Conservation (phyloP, 2,113 vertebrate genomes). For the Myodes glareolus region DNA sequence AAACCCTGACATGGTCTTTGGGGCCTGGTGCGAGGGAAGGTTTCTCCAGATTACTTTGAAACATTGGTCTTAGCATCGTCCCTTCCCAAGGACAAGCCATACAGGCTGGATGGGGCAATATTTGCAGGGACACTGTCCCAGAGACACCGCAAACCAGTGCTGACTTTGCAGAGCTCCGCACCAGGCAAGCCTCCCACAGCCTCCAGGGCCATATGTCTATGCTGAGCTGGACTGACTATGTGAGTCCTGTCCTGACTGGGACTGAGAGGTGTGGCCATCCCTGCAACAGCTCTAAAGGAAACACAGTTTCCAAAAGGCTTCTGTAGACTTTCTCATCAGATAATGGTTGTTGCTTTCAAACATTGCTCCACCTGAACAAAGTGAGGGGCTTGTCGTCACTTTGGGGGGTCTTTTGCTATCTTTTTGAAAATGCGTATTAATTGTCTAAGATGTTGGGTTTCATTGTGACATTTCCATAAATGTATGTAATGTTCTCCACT, state of each 20-base stretch:
- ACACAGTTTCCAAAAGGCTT: no score
- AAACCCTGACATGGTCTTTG: constrained; percentile 63
- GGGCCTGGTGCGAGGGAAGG: background rate
- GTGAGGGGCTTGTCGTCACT: background rate
- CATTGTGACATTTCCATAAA: background rate
- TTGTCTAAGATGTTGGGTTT: background rate
- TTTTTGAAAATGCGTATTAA: background rate
- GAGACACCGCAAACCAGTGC: accelerated
- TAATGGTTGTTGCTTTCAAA: background rate
- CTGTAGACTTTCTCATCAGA: background rate
- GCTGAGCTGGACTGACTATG: no score
- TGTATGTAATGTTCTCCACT: background rate
- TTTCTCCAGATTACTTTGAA: constrained; percentile 20
- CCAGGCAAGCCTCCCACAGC: background rate
- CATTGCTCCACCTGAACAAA: background rate
- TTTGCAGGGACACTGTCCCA: background rate
- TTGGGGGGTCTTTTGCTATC: background rate
- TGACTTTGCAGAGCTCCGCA: background rate
- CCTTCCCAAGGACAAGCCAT: no score
- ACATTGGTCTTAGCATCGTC: background rate
- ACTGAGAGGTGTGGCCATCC: accelerated
- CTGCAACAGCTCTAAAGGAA: background rate
- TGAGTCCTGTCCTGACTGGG: accelerated
- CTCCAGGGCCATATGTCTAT: accelerated
- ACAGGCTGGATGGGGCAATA: no score